These are phyloP conservation scores for Ganaspis sp. DNA, from an alignment of 1,140 invertebrate genomes.

Conservation along the genomic window DNA sequence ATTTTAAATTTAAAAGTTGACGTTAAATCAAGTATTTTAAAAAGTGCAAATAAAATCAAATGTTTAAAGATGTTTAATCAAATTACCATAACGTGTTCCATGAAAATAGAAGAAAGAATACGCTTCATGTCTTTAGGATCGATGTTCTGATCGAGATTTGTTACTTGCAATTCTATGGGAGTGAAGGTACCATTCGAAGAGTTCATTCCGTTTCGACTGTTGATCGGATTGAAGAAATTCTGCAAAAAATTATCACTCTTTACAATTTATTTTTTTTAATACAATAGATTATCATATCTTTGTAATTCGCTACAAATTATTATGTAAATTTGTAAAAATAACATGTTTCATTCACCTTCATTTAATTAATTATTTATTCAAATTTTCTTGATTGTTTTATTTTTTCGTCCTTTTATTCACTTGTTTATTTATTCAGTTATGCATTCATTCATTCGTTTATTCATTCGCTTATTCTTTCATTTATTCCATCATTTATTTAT, in stretches of 20 bases:
- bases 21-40: no score
- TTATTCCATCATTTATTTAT: no score
- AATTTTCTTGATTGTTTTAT: neutral
- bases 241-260: slow-evolving; percentile 51
- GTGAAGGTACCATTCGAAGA: slow-evolving; percentile 56
- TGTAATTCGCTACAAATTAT: no score
- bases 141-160: slow-evolving; percentile 87
- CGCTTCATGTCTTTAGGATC: slow-evolving; percentile 83
- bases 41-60: no score
- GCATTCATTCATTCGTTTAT: no score
- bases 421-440: slow-evolving; percentile 32
- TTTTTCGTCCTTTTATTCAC: slow-evolving; percentile 44
- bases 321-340: neutral
- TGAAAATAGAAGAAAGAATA: slow-evolving; percentile 81
- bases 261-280: no score
- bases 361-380: neutral
- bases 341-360: no score
- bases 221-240: slow-evolving; percentile 73
- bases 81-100: slow-evolving; percentile 82
- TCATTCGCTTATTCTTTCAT: no score
- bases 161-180: slow-evolving; percentile 83
- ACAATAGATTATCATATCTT: no score
- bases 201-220: slow-evolving; percentile 60
- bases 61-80: neutral
- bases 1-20: no score